Base-by-base conservation (phyloP, 2,888 invertebrate genomes). In the Aplocera efformata region DNA sequence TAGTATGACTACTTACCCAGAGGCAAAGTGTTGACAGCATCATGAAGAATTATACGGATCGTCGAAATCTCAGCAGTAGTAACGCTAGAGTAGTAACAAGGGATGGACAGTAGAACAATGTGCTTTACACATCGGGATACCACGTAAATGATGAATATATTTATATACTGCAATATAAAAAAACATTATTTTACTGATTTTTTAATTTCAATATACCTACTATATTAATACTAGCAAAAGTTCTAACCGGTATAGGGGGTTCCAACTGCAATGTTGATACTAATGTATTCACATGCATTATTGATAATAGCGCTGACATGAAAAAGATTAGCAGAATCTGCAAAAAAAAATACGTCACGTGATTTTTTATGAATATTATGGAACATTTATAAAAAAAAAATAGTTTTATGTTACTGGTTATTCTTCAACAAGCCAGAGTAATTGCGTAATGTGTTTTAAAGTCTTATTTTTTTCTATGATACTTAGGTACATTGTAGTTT, bases 61-160 rank as follows among this genome's bases (percentile, higher is more conserved):
- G 50, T 47, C 1, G 60, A 46, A 0, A 78, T 82, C 39, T 79
- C 67, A 0, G 62, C 58, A 1, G 67, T 60, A 0, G 80, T 79
- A 7, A 68, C 50, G 10, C 73, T 77, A 3, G 76, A 67, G 49
- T 67, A 79, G 48, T 74, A 77, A 44, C 84, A 83, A 0, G 82
- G 74, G 2, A 72, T 37, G 5, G 79, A 53, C 13, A 85, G 63
- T n/a, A 75, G 28, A 0, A 62, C 7, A 0, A 75, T 72, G 38
- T 76, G 73, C 39, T 79, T 83, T 2, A 75, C 0, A 33, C 75
- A 74, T 1, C 76, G 67, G 6, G 60, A 42, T 1, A 60, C 37
- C 1, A 68, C 35, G 36, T 69, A 78, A 1, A 63, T 3, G 1
- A 71, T 44, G 6, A 34, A 27, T 6, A 33, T 9, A 6, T 32